phyloP scores from a whole-genome alignment of 2,113 vertebrate genomes.

The Cyanistes caeruleus region DNA sequence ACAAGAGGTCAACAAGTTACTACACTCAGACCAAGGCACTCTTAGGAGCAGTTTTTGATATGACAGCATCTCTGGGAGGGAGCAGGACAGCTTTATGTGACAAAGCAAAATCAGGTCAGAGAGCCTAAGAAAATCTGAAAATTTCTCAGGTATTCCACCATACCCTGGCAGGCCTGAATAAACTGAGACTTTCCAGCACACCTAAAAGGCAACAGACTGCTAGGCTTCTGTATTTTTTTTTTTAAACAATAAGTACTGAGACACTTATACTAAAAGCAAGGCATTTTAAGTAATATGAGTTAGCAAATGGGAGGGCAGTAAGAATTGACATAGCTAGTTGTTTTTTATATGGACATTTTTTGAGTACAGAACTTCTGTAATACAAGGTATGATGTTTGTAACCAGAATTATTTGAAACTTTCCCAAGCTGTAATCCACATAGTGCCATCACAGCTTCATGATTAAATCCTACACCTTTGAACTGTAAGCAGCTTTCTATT shows the following conservation, averaged over 20 bases:
- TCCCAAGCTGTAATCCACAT: background rate
- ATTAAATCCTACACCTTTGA: background rate
- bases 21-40: background rate
- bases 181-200: background rate
- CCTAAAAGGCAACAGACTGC: background rate
- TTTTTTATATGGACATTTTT: background rate
- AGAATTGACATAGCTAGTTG: background rate
- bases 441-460: background rate
- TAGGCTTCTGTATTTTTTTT: background rate
- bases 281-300: background rate
- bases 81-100: background rate
- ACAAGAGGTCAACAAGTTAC: background rate
- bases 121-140: background rate
- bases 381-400: background rate
- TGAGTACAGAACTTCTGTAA: background rate
- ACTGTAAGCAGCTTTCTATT: background rate
- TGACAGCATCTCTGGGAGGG: background rate
- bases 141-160: background rate
- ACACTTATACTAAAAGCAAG: background rate
- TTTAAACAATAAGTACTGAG: background rate
- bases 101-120: background rate
- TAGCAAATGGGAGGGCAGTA: background rate
- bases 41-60: background rate
- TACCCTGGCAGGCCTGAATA: background rate
- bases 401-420: background rate